phyloP scores from a whole-genome alignment of 1,140 invertebrate species.

The Venustaconcha ellipsiformis region DNA sequence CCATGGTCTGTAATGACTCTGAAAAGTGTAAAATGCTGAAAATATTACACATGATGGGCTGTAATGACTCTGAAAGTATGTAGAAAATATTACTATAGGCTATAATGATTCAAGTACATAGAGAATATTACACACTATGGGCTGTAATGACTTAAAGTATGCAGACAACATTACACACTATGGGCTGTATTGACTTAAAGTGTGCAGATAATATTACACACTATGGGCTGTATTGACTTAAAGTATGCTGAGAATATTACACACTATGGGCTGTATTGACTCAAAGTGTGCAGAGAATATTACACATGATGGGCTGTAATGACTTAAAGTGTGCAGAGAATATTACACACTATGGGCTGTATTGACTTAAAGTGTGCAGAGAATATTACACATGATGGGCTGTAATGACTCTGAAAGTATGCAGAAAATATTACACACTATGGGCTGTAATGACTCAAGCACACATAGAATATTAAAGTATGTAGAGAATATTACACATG shows the following conservation, averaged over 20 bases:
- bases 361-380: neutral
- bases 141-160: too few species aligned
- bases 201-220: neutral
- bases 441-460: too few species aligned
- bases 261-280: neutral
- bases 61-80: neutral
- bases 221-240: neutral
- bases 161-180: neutral
- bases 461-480: too few species aligned
- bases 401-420: neutral
- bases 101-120: too few species aligned
- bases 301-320: neutral
- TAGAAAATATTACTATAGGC: too few species aligned
- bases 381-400: neutral
- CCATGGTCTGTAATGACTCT: constrained; percentile 72
- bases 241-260: neutral
- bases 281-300: neutral
- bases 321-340: neutral
- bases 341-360: neutral
- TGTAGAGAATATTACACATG: too few species aligned
- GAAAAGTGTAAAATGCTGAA: constrained; percentile 12
- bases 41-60: neutral
- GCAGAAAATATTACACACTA: neutral
- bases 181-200: neutral
- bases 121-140: too few species aligned